Base-by-base conservation (phyloP, 2,888 invertebrate genomes). In the Apotomis capreana region DNA sequence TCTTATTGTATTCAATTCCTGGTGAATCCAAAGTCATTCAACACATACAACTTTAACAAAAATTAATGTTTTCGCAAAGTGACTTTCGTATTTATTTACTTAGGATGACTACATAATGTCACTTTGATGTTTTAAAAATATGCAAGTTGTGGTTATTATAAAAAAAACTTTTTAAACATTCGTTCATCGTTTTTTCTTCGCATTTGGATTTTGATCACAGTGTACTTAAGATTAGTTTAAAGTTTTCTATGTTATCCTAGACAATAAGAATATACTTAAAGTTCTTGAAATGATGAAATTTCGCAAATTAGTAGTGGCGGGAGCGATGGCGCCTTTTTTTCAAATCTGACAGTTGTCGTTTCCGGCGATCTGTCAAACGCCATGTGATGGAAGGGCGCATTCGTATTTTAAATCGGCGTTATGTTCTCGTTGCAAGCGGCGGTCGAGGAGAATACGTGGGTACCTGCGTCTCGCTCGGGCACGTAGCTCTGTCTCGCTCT, bases 321-420 rank as follows among this genome's bases (percentile, higher is more conserved):
- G 73, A 70, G 51, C 72, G 79, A 80, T 80, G 82, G 85, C 92
- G 91, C 92, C 91, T 88, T 89, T 90, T 89, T 91, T 90, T 88
- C 84, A 80, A 87, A 89, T 88, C 83, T 92, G 93, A 92, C 93
- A 92, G 90, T 80, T 87, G 85, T 86, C 85, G 86, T 89, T 91
- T 90, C 91, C 91, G 90, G 86, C 87, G 90, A 91, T 84, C 93
- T 93, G 93, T 93, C 93, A 93, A 92, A 92, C 90, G 89, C 92
- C 93, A 93, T 92, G 91, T 93, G 93, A 92, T 92, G 92, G 91
- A 93, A 93, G 93, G 93, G 93, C 91, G 89, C 91, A 91, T 88
- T 92, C 88, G 85, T 84, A 78, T 92, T 91, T 91, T 92, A 93
- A 93, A 92, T 92, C 90, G 91, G 87, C 90, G 90, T 89, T 87